A percentile compares a stretch with the other conserved stretches of the same genome.
These are phyloP conservation scores for Camptogramma bilineatum DNA, from an alignment of 2,888 invertebrate genomes.

Conservation along the genomic window DNA sequence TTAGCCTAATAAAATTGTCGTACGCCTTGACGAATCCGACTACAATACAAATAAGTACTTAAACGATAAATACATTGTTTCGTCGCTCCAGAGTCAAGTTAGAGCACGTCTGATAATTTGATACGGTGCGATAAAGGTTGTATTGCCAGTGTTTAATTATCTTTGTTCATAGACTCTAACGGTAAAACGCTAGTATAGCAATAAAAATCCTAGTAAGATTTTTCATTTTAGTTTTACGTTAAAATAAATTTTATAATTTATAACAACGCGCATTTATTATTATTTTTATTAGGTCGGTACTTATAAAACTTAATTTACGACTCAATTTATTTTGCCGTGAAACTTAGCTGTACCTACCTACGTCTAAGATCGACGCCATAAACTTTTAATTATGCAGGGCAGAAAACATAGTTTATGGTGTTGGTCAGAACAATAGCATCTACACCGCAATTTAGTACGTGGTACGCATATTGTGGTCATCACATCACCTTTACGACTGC, in stretches of 20 bases:
- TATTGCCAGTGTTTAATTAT: not conserved
- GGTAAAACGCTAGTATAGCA: too few relatives aligned
- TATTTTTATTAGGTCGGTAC: too few relatives aligned
- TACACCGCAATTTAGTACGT: constrained; percentile 61
- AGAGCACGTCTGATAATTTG: constrained; percentile 15
- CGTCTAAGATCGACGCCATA: not conserved
- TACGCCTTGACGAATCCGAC: not conserved
- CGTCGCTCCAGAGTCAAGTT: constrained; percentile 2
- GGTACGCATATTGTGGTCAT: constrained; percentile 52
- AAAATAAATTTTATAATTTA: too few relatives aligned
- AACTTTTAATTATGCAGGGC: constrained; percentile 13
- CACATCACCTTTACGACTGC: constrained; percentile 20
- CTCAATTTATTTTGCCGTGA: not conserved
- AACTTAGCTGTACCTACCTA: not conserved
- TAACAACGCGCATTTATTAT: not conserved
- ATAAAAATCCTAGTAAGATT: too few relatives aligned
- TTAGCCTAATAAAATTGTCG: not conserved
- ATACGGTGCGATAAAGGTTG: not conserved
- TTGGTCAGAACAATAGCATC: constrained; percentile 55
- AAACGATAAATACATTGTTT: constrained; percentile 18
- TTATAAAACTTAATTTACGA: not conserved
- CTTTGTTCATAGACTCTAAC: not conserved
- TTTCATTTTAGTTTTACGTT: too few relatives aligned
- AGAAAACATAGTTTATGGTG: constrained; percentile 32
- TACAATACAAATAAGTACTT: constrained; percentile 5